Conservation (phyloP, 1,140 invertebrate genomes). For the Pseudomyrmex sp. region DNA sequence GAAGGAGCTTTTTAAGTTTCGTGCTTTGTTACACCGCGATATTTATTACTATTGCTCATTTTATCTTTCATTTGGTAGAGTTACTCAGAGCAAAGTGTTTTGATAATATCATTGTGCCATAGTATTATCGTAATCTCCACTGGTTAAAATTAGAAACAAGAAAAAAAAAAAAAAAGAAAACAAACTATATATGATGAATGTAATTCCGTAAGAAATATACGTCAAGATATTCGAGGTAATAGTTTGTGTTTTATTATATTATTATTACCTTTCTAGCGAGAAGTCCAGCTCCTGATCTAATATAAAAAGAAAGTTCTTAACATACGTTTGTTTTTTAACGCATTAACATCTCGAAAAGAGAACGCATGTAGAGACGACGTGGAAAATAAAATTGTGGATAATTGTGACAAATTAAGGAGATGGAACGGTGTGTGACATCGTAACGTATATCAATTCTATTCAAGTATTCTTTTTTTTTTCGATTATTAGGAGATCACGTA, state of each 20-base stretch:
- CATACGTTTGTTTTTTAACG: slow-evolving; percentile 35
- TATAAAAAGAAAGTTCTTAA: slow-evolving; percentile 61
- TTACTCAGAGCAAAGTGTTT: too few relatives aligned
- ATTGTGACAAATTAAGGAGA: slow-evolving; percentile 57
- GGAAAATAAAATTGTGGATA: slow-evolving; percentile 56
- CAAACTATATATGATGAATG: slow-evolving; percentile 10
- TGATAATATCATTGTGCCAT: background rate
- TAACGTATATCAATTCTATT: slow-evolving; percentile 60
- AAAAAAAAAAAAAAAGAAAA: background rate
- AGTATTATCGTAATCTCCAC: background rate
- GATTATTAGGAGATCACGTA: slow-evolving; percentile 59
- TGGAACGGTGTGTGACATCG: slow-evolving; percentile 56
- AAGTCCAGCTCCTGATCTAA: slow-evolving; percentile 61
- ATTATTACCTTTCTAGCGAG: slow-evolving; percentile 60
- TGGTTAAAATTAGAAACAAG: slow-evolving; percentile 5
- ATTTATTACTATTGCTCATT: background rate
- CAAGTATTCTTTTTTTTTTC: slow-evolving; percentile 53
- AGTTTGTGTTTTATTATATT: slow-evolving; percentile 60
- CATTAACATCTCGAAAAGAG: slow-evolving; percentile 53
- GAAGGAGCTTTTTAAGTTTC: too few relatives aligned
- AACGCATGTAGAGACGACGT: slow-evolving; percentile 24
- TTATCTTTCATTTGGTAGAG: background rate
- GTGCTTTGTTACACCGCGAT: too few relatives aligned
- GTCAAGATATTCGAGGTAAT: slow-evolving; percentile 51
- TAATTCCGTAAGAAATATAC: slow-evolving; percentile 56